Conservation (phyloP, 2,888 invertebrate genomes). For the Stegophylla sp. region DNA sequence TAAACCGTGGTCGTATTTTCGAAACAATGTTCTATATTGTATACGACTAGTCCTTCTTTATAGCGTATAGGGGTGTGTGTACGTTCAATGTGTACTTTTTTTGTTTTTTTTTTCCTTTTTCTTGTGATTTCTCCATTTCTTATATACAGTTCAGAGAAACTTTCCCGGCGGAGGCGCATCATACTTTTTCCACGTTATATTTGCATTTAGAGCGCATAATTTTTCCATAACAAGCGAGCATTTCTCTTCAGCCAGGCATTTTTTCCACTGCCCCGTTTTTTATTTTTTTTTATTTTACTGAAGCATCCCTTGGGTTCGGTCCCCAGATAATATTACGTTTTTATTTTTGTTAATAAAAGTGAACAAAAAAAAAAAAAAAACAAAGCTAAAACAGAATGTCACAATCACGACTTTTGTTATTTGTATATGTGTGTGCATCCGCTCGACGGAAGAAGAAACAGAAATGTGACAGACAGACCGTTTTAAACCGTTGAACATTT, state of each 20-base stretch:
- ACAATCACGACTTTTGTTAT: slow-evolving; percentile 54
- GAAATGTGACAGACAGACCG: slow-evolving; percentile 50
- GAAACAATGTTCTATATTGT: no score
- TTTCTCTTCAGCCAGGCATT: slow-evolving; percentile 20
- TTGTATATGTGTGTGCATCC: no score
- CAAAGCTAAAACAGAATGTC: slow-evolving; percentile 30
- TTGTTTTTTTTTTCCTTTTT: no score
- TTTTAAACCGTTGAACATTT: slow-evolving; percentile 24
- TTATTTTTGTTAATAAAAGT: slow-evolving; percentile 55
- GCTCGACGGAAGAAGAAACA: slow-evolving; percentile 15
- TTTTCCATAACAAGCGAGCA: slow-evolving; percentile 55
- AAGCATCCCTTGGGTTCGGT: slow-evolving; percentile 9
- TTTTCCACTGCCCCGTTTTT: slow-evolving; percentile 29
- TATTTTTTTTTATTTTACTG: no score
- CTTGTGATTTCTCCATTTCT: background rate
- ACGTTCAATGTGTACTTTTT: no score
- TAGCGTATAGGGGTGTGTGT: no score
- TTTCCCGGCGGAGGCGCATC: background rate
- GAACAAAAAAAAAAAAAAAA: slow-evolving; percentile 28
- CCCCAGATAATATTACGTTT: slow-evolving; percentile 37
- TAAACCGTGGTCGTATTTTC: background rate
- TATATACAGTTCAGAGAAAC: slow-evolving; percentile 10
- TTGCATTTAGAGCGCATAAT: slow-evolving; percentile 53
- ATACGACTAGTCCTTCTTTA: background rate
- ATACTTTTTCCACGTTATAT: slow-evolving; percentile 38